phyloP scores from a whole-genome alignment of 2,797 vertebrate genomes.

The Micropoecilia bifurca region DNA sequence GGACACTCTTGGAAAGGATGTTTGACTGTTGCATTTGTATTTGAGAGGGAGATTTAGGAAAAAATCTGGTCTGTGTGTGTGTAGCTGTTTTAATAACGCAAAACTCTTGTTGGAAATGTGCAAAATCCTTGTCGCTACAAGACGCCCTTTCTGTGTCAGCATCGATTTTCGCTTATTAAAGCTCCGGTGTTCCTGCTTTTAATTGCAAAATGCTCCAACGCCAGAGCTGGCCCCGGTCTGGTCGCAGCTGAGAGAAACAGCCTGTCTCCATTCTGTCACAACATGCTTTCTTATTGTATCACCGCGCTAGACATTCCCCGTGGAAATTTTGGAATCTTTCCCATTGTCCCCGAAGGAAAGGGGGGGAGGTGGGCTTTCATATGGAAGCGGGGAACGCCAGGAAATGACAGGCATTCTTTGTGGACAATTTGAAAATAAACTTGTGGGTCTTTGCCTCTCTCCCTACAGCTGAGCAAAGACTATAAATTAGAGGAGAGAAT shows the following conservation, averaged over 20 bases:
- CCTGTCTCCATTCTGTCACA: constrained; percentile 63
- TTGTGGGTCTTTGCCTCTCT: constrained; percentile 64
- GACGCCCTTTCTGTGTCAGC: not conserved
- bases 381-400: constrained; percentile 81
- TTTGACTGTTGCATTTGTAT: constrained; percentile 14
- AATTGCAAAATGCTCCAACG: constrained; percentile 24
- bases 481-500: constrained; percentile 64
- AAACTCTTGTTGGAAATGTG: not conserved
- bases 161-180: constrained; percentile 21
- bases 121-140: constrained; percentile 10
- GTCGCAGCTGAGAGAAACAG: constrained; percentile 61
- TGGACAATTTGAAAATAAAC: constrained; percentile 80
- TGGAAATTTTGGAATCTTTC: constrained; percentile 80
- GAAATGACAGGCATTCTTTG: constrained; percentile 84
- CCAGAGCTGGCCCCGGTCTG: constrained; percentile 38
- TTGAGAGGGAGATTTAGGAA: constrained; percentile 2
- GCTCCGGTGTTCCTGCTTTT: constrained; percentile 36
- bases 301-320: constrained; percentile 63
- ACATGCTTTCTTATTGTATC: constrained; percentile 65
- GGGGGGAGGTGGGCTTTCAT: constrained; percentile 63
- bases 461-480: constrained; percentile 61
- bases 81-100: not conserved
- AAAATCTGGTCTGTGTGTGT: not conserved
- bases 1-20: constrained; percentile 24
- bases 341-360: constrained; percentile 79